These are phyloP conservation scores for Caenorhabditis japonica DNA, from an alignment of 2,888 invertebrate species.

Conservation along the genomic window DNA sequence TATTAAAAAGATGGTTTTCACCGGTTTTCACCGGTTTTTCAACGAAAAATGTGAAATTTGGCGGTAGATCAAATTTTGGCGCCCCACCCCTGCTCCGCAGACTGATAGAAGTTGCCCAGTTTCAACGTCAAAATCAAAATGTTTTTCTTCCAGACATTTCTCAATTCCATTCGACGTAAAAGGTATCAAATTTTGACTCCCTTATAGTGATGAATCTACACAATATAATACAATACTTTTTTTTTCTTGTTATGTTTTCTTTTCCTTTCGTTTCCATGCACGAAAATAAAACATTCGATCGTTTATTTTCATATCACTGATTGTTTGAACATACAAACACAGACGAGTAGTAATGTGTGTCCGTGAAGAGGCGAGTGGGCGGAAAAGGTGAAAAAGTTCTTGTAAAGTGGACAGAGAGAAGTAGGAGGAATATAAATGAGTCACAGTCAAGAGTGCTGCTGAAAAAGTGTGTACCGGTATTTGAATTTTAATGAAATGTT, in stretches of 20 bases:
- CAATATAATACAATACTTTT: too few species aligned
- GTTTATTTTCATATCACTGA: slow-evolving; percentile 31
- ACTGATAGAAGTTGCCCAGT: too few species aligned
- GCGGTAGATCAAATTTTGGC: too few species aligned
- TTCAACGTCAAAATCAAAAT: too few species aligned
- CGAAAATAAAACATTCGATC: slow-evolving; percentile 37
- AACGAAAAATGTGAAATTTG: too few species aligned
- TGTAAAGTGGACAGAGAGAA: too few species aligned
- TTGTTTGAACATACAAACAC: slow-evolving; percentile 43
- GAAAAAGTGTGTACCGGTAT: slow-evolving; percentile 12
- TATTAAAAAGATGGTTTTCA: too few species aligned
- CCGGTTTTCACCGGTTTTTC: too few species aligned
- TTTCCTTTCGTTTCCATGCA: slow-evolving; percentile 16
- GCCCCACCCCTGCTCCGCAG: too few species aligned
- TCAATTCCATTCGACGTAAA: slow-evolving; percentile 40
- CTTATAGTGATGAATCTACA: slow-evolving; percentile 8
- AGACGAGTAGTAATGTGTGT: too few species aligned
- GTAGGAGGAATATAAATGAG: slow-evolving; percentile 13
- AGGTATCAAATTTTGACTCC: slow-evolving; percentile 41
- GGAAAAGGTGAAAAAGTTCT: slow-evolving; percentile 30
- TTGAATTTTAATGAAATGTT: too few species aligned
- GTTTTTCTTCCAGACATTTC: slow-evolving; percentile 26
- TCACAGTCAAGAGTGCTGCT: slow-evolving; percentile 17
- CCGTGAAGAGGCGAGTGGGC: slow-evolving; percentile 33
- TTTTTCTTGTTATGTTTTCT: slow-evolving; percentile 2